Evolutionary conservation across 1,140 invertebrate species (phyloP), one percentile per base, ranked within the genome.

Genomic region (Sycophila sp.): DNA sequence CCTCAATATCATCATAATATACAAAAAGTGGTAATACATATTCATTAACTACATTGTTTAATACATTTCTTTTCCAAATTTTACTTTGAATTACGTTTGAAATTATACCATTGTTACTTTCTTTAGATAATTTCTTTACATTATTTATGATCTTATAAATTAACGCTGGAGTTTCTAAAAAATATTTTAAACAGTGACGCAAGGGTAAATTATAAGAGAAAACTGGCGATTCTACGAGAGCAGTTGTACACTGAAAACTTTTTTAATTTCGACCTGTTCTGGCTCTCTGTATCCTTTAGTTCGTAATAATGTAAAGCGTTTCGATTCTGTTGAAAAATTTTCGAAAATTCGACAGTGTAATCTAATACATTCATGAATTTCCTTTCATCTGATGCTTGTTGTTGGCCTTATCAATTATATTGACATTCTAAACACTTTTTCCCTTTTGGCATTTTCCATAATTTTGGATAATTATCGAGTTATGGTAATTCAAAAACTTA

Each of bases 1-100:
- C 58, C 42, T 69, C 67, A 32, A 69, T 7, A 6, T 62, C 67
- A 38, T 69, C 67, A 53, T 30, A 69, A 28, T 51, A 69, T 11
- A 69, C 8, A 40, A 15, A 69, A 7, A 69, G 28, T 7, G 67
- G 67, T 34, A 69, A 51, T 60, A 28, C 7, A 34, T 53, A 60
- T 40, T 62, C 34, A 4, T 51, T 49, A 42, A 34, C 13, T 8
- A n/a, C n/a, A 34, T 15, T n/a, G 32, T 30, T 34, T 34, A 34
- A 17, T 4, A 32, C 26, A 56, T 3, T 17, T 7, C 2, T 34
- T 40, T 22, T 38, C 67, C 56, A 69, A 24, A 62, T 28, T 40
- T 62, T 62, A 10, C 4, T 45, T 36, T 69, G 58, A 22, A 62
- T 69, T 3, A 69, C 24, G 40, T 69, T 69, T 22, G 55, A 60